Evolutionary conservation across 2,113 vertebrate genomes (phyloP), one percentile per base, ranked within the genome.

Genomic region (Phylloscopus trochilus): DNA sequence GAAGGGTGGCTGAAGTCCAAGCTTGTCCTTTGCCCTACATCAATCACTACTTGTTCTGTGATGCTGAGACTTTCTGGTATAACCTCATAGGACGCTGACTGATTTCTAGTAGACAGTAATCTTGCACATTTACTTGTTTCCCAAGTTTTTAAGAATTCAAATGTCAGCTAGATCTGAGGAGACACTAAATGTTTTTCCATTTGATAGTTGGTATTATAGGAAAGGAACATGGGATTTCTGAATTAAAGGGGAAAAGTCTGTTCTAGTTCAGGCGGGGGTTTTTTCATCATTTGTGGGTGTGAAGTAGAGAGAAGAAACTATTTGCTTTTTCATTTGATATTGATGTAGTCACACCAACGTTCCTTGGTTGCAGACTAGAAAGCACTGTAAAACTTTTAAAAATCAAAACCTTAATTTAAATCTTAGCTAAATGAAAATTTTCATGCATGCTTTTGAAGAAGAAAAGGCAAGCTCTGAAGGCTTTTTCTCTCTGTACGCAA

Each of bases 401-500:
- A 94, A 94, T 96, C 87, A 97, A 94, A 96, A 78, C 73, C 43
- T 83, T 83, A 93, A 93, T 93, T 95, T 92, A 95, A 96, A 84
- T 93, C 79, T 92, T 68, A 87, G 60, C 89, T 94, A 93, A 96
- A 97, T 91, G 83, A 96, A 97, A 97, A 83, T 60, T 55, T 95
- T 84, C 43, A 20, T 83, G 66, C 9, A 24, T 90, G 67, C 83
- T 90, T 97, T 95, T 96, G 82, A 97, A 92, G 86, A 90, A 96
- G 83, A 80, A 96, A 96, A 90, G 64, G 44, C 78, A 86, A 58
- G 23, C 33, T 94, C 86, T 90, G 70, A 95, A 96, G 86, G 47
- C 31, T 85, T 92, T 92, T 97, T 95, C 70, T 85, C 84, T 95
- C 87, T 95, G 67, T 93, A 76, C 39, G 62, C 81, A 92, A 74